Evolutionary conservation across 2,113 vertebrate genomes (phyloP).

Genomic region (Petaurus breviceps): DNA sequence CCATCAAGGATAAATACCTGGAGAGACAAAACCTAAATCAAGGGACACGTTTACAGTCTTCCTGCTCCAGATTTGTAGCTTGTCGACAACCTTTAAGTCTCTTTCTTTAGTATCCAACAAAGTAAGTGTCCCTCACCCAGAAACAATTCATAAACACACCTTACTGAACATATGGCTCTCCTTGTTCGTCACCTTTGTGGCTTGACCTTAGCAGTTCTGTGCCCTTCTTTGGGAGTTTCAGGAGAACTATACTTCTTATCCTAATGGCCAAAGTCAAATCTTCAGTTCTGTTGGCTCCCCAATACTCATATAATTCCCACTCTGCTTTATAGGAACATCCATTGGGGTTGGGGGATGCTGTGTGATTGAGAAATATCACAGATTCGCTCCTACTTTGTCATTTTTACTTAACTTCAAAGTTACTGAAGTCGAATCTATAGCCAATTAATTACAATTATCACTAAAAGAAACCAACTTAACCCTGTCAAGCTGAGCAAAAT

Average conservation of each 20-base stretch:
- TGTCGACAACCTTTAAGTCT: too few relatives aligned
- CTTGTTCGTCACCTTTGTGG: too few relatives aligned
- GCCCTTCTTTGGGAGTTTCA: too few relatives aligned
- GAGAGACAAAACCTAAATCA: not conserved
- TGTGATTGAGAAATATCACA: constrained; percentile 51
- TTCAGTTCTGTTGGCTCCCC: not conserved
- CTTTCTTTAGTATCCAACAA: too few relatives aligned
- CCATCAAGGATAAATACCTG: not conserved
- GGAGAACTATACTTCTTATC: not conserved
- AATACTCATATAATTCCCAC: not conserved
- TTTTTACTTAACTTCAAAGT: constrained; percentile 76
- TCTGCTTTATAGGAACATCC: not conserved
- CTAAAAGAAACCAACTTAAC: constrained; percentile 79
- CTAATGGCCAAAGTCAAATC: not conserved
- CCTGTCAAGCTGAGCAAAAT: constrained; percentile 73
- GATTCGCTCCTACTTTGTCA: constrained; percentile 72
- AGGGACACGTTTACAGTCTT: not conserved
- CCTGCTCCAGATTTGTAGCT: too few relatives aligned
- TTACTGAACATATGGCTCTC: too few relatives aligned
- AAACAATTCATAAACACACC: too few relatives aligned
- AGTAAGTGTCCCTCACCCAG: too few relatives aligned
- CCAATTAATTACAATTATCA: constrained; percentile 81
- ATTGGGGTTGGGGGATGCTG: accelerated
- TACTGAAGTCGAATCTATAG: constrained; percentile 65
- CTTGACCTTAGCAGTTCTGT: too few relatives aligned